Base-by-base conservation (phyloP, 2,888 invertebrate genomes). In the Mesochorus sp. region DNA sequence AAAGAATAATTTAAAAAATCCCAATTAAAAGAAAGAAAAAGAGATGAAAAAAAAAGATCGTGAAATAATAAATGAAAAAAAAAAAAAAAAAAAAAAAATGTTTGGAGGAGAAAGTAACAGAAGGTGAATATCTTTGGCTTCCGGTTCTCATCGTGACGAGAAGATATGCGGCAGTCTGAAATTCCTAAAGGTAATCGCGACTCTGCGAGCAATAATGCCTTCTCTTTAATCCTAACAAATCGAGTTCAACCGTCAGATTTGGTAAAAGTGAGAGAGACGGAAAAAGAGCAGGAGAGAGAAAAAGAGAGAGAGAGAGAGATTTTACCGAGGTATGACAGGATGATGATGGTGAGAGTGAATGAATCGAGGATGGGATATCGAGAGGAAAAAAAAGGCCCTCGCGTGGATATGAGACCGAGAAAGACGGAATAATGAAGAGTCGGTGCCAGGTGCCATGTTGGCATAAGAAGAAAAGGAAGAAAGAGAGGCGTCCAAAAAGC, bases 161-260 rank as follows among this genome's bases (percentile, higher is more conserved):
- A 44, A 24, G 37, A 31, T 47, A 39, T 67, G 66, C 28, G 51
- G 17, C 59, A 34, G 21, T 21, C 44, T 61, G 19, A 34, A 44
- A 47, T 21, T 26, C 39, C 64, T 26, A 28, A 57, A 57, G 37
- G 68, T 51, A 59, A 78, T 70, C 68, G 68, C 61, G 57, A 64
- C 44, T n/a, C 31, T 71, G 26, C 26, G 34, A 0, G 39, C 19
- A 34, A 37, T 12, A 12, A 6, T n/a, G 12, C 12, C 37, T 6
- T 6, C 8, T 37, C 37, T 37, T 88, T 89, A 90, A 90, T 90
- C 89, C 89, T 89, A 89, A 90, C 86, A 89, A 90, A 90, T 90
- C 87, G 89, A 89, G 84, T 86, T 83, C 86, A 89, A 90, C 89
- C 86, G 90, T 88, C 88, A 39, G 70, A 44, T 51, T 51, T 8